These are phyloP conservation scores for human (Homo sapiens) DNA, from an alignment of 2,113 vertebrate species.

Conservation along the genomic window GRCh38 chr12:113429501-113430000, in stretches of 20 bases:
- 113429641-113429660: rapidly evolving
- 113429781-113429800: neutral
- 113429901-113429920: rapidly evolving
- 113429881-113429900: neutral
- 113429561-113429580: neutral
- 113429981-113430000: rapidly evolving
- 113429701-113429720: rapidly evolving
- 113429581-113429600: neutral
- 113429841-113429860: no score
- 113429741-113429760: neutral
- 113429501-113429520: rapidly evolving
- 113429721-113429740: neutral
- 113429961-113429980: neutral
- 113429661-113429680: neutral
- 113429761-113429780: neutral
- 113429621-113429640: neutral
- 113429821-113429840: neutral
- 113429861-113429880: neutral
- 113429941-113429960: neutral
- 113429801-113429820: neutral
- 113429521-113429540: neutral
- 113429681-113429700: rapidly evolving
- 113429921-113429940: rapidly evolving
- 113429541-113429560: neutral
- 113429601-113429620: neutral